A percentile compares a stretch with the other conserved stretches of the same genome.
Evolutionary conservation across 2,797 vertebrate genomes (phyloP).

Genomic region (Oryzias dopingdopingensis): DNA sequence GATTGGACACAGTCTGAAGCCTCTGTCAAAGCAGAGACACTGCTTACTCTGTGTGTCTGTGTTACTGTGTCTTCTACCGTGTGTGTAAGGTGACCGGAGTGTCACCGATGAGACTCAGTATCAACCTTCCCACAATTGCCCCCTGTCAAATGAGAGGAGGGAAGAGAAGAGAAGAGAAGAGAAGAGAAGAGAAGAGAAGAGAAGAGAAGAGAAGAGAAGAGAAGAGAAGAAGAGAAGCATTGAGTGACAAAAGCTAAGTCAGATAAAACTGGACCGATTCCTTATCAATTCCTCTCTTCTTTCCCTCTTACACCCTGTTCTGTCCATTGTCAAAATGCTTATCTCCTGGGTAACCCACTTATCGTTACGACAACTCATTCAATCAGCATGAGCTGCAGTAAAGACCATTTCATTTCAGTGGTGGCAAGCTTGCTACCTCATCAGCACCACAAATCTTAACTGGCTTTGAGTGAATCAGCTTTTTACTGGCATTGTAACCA

Average conservation of each 20-base stretch:
- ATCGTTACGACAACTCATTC: constrained; percentile 69
- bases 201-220: constrained; percentile 2
- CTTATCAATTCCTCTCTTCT: constrained; percentile 56
- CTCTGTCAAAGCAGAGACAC: constrained; percentile 54
- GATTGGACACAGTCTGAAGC: constrained; percentile 71
- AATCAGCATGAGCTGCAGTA: constrained; percentile 55
- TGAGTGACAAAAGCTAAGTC: constrained; percentile 42
- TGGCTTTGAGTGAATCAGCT: constrained; percentile 54
- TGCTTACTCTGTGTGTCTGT: constrained; percentile 31
- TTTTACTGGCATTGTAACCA: constrained; percentile 31
- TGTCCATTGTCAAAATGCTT: constrained; percentile 61
- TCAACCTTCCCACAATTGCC: constrained; percentile 44
- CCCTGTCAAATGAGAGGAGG: constrained; percentile 20
- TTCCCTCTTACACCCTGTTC: constrained; percentile 36
- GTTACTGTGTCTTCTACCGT: constrained; percentile 16
- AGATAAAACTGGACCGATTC: constrained; percentile 58
- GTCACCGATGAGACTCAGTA: constrained; percentile 59
- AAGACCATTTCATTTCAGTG: constrained; percentile 56
- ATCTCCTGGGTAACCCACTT: constrained; percentile 72
- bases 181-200: constrained; percentile 10
- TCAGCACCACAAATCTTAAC: constrained; percentile 63
- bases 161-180: constrained; percentile 5
- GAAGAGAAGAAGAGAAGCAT: constrained; percentile 19
- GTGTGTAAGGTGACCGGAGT: constrained; percentile 60
- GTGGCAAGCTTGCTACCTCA: constrained; percentile 53